Conservation (phyloP, 2,113 vertebrate genomes). For the Platysternon megacephalum region DNA sequence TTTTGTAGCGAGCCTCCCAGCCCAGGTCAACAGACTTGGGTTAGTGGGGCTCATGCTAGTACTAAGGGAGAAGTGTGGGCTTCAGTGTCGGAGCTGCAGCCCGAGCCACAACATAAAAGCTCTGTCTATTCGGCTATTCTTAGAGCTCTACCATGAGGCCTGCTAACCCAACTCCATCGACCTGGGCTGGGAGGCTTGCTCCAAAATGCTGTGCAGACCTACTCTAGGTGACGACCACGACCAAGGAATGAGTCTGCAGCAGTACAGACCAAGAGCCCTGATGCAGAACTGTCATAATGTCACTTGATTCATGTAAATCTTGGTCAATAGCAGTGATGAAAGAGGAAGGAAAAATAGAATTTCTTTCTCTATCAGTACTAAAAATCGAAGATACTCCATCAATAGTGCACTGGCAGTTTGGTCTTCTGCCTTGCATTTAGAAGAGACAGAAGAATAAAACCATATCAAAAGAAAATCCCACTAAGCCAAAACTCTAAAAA, state of each 20-base stretch:
- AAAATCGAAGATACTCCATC: not conserved
- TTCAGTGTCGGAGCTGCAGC: too few relatives aligned
- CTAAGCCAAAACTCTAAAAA: not conserved
- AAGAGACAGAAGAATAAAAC: not conserved
- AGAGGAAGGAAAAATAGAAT: not conserved
- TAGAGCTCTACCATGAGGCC: too few relatives aligned
- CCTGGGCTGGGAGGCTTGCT: too few relatives aligned
- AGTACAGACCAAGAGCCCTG: not conserved
- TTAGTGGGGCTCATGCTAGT: too few relatives aligned
- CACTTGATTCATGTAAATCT: not conserved
- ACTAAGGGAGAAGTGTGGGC: too few relatives aligned
- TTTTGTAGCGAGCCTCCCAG: too few relatives aligned
- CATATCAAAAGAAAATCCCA: not conserved
- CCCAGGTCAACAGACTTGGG: too few relatives aligned
- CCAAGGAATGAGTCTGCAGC: not conserved
- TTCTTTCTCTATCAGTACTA: not conserved
- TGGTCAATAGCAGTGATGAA: not conserved
- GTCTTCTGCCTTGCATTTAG: not conserved
- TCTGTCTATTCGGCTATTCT: too few relatives aligned
- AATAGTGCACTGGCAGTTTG: not conserved
- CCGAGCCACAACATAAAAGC: too few relatives aligned
- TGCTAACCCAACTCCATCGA: too few relatives aligned
- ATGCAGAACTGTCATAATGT: not conserved
- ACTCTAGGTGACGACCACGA: not conserved
- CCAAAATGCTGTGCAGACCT: too few relatives aligned